Base-by-base conservation (phyloP, 2,113 vertebrate genomes). In the Hippocampus abdominalis region DNA sequence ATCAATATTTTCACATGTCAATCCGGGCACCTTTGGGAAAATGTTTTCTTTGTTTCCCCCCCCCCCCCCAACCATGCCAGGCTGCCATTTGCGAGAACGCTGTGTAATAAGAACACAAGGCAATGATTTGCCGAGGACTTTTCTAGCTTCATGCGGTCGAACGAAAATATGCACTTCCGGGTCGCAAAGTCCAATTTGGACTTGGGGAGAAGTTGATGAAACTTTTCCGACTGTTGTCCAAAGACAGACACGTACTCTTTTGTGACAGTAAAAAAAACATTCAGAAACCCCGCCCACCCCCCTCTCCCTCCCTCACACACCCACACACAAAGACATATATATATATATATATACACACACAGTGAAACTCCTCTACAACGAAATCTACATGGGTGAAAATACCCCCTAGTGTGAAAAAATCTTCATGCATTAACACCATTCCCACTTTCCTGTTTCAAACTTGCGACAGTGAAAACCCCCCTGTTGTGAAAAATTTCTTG, bases 1-100 rank as follows among this genome's bases (percentile, higher is more conserved):
- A 81, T 89, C 84, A 86, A 87, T 89, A 89, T 91, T 86, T 87
- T 75, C 82, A 83, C 81, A 85, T 86, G 84, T 87, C 87, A 88
- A 80, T 87, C 81, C 64, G n/a, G 66, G 68, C 16, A 65, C 76
- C 81, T 88, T 84, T 85, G 83, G 86, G 84, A 84, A 87, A 86
- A 87, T 88, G 1, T 81, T 87, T 88, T 88, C 88, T 86, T 54
- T 57, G 15, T 57, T n/a, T n/a, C 16, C 21, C 32, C 32, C 29
- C 29, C 29, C 4, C 29, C 29, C 32, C 7, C 5, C 49, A 0
- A 6, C 8, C 3, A 2, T 18, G 0, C 54, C 57, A 29, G n/a
- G 13, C n/a, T 15, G n/a, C 11, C 13, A n/a, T 25, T 44, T 12
- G 8, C 3, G 13, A 16, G 40, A 46, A 63, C 20, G 39, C 61